These are phyloP conservation scores for Rhinopithecus roxellana DNA, from an alignment of 2,113 vertebrate species.

Conservation along the genomic window DNA sequence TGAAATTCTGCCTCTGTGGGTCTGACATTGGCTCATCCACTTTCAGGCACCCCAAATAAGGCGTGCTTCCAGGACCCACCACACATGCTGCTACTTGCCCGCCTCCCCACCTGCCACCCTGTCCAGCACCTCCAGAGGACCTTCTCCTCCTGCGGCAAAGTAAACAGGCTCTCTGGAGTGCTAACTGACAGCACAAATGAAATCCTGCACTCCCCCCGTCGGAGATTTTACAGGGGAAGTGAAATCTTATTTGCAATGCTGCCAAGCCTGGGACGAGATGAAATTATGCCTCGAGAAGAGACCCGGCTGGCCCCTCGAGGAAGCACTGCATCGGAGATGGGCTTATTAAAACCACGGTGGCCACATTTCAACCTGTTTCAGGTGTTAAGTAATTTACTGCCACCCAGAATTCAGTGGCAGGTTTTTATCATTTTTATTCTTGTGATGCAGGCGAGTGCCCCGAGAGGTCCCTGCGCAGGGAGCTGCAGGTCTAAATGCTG, in stretches of 20 bases:
- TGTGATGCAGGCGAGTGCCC: neutral
- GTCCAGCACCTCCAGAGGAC: neutral
- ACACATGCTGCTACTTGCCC: neutral
- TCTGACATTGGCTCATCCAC: neutral
- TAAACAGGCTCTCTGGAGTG: constrained; percentile 1
- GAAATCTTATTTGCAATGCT: constrained; percentile 77
- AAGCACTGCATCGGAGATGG: constrained; percentile 39
- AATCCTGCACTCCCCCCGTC: neutral
- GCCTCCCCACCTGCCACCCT: fast-evolving
- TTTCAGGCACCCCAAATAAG: neutral
- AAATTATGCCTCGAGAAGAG: constrained; percentile 59
- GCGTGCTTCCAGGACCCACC: fast-evolving
- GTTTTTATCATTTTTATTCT: constrained; percentile 71
- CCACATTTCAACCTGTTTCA: constrained; percentile 70
- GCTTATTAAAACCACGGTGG: constrained; percentile 74
- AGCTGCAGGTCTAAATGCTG: neutral
- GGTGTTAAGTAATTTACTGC: constrained; percentile 78
- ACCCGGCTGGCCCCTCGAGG: neutral
- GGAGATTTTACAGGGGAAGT: constrained; percentile 65
- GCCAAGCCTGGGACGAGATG: constrained; percentile 65
- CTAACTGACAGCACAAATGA: constrained; percentile 57
- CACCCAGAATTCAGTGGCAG: constrained; percentile 59
- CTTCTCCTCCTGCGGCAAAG: neutral
- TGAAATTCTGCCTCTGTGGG: neutral
- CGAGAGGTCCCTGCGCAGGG: neutral